Evolutionary conservation across 2,888 invertebrate genomes (phyloP).

Genomic region (Emesis furor): DNA sequence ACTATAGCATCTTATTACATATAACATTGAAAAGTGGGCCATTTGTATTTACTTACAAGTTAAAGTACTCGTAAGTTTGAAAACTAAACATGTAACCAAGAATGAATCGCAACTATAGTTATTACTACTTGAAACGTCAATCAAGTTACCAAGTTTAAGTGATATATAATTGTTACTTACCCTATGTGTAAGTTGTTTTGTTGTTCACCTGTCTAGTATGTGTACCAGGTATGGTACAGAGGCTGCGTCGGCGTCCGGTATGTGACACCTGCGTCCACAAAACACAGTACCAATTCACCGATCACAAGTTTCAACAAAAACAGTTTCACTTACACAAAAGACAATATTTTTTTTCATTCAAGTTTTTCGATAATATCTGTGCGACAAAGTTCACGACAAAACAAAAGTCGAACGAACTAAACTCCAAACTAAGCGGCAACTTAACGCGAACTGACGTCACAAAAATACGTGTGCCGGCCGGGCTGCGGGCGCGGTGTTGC

Average conservation of each 20-base stretch:
- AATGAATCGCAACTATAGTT: not conserved
- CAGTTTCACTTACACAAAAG: slow-evolving; percentile 75
- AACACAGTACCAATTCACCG: slow-evolving; percentile 82
- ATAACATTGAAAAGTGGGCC: not conserved
- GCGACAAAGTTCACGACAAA: slow-evolving; percentile 84
- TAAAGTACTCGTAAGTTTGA: not conserved
- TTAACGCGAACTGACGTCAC: slow-evolving; percentile 84
- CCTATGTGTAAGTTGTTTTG: slow-evolving; percentile 80
- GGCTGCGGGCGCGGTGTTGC: slow-evolving; percentile 57
- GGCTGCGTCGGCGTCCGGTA: slow-evolving; percentile 89
- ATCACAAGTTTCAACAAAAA: slow-evolving; percentile 52
- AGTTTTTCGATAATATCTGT: slow-evolving; percentile 17
- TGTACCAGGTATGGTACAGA: slow-evolving; percentile 77
- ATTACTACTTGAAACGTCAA: not conserved
- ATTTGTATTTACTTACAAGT: slow-evolving; percentile 1
- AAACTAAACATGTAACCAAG: not conserved
- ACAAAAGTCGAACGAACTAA: slow-evolving; percentile 60
- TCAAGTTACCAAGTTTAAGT: not conserved
- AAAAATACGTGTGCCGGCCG: slow-evolving; percentile 72
- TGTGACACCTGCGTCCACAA: slow-evolving; percentile 89
- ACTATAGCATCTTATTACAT: slow-evolving; percentile 16
- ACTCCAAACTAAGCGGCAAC: slow-evolving; percentile 82
- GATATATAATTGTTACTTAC: slow-evolving; percentile 74
- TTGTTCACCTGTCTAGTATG: slow-evolving; percentile 83
- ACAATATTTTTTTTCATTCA: not conserved